Conservation (phyloP, 2,113 vertebrate species). For the Argyrosomus japonicus region DNA sequence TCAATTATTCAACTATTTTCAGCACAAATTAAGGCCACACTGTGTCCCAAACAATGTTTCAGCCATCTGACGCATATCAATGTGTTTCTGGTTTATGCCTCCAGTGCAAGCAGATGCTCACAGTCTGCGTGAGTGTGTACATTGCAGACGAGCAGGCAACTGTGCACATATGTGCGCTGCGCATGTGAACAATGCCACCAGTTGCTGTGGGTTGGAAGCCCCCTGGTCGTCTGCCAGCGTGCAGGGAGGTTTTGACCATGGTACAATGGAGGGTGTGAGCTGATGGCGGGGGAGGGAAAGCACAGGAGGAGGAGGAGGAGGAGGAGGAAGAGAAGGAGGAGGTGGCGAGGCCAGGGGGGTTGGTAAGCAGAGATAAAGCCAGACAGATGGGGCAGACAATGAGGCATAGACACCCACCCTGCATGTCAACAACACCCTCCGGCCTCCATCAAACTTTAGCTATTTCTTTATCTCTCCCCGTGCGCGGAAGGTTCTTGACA, state of each 20-base stretch:
- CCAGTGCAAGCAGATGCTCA: conserved; percentile 61
- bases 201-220: conserved; percentile 75
- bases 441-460: conserved; percentile 40
- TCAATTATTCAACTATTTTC: conserved; percentile 5
- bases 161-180: conserved; percentile 49
- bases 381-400: conserved; percentile 80
- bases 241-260: conserved; percentile 50
- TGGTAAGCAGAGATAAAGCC: conserved; percentile 69
- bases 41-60: conserved; percentile 6
- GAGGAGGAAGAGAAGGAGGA: neutral
- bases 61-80: conserved; percentile 4
- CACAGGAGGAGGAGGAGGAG: conserved; percentile 7
- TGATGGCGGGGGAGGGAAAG: neutral
- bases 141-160: conserved; percentile 30
- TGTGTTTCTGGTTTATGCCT: conserved; percentile 22
- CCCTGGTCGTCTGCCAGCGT: conserved; percentile 65
- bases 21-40: conserved; percentile 15
- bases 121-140: conserved; percentile 25
- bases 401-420: conserved; percentile 66
- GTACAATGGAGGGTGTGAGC: conserved; percentile 73
- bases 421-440: conserved; percentile 72
- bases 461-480: conserved; percentile 25
- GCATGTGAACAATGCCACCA: conserved; percentile 77
- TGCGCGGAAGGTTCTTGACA: conserved; percentile 21
- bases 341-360: conserved; percentile 13